phyloP scores from a whole-genome alignment of 2,888 invertebrate species.

The Acanthoscelides obtectus region DNA sequence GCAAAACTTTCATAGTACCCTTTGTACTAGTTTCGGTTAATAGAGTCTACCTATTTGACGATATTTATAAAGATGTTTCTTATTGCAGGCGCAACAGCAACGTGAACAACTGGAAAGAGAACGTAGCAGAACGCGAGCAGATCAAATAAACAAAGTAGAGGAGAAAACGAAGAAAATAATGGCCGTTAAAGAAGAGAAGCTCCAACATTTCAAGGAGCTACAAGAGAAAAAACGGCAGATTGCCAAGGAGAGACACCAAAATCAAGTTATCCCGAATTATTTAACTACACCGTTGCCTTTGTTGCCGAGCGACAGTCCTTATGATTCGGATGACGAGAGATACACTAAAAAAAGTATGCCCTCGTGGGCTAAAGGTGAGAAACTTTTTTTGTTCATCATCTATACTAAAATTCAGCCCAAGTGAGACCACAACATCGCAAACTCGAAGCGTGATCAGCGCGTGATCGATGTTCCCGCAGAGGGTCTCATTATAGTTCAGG shows the following conservation, averaged over 20 bases:
- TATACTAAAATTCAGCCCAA: too few species aligned
- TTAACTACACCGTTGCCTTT: slow-evolving; percentile 42
- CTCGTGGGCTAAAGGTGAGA: slow-evolving; percentile 48
- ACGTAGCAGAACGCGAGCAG: not conserved
- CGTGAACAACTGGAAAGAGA: slow-evolving; percentile 48
- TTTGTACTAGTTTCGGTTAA: too few species aligned
- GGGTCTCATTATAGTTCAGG: too few species aligned
- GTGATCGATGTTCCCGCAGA: too few species aligned
- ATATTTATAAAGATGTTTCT: too few species aligned
- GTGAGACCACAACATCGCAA: too few species aligned
- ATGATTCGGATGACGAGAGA: slow-evolving; percentile 52
- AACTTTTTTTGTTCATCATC: too few species aligned
- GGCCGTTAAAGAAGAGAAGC: slow-evolving; percentile 44
- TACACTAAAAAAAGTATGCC: slow-evolving; percentile 31
- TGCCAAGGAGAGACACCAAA: slow-evolving; percentile 43
- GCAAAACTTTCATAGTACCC: too few species aligned
- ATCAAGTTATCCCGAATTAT: slow-evolving; percentile 41
- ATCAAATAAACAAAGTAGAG: slow-evolving; percentile 29
- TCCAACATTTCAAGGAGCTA: slow-evolving; percentile 47
- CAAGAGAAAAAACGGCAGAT: slow-evolving; percentile 46
- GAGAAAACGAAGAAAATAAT: slow-evolving; percentile 36
- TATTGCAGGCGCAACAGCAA: slow-evolving; percentile 41
- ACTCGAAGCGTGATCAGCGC: too few species aligned
- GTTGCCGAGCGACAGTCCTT: slow-evolving; percentile 54
- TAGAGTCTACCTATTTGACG: not conserved